A percentile compares a stretch with the other conserved stretches of the same genome.
Conservation (phyloP, 2,113 vertebrate species). For the Leucosticte australis region DNA sequence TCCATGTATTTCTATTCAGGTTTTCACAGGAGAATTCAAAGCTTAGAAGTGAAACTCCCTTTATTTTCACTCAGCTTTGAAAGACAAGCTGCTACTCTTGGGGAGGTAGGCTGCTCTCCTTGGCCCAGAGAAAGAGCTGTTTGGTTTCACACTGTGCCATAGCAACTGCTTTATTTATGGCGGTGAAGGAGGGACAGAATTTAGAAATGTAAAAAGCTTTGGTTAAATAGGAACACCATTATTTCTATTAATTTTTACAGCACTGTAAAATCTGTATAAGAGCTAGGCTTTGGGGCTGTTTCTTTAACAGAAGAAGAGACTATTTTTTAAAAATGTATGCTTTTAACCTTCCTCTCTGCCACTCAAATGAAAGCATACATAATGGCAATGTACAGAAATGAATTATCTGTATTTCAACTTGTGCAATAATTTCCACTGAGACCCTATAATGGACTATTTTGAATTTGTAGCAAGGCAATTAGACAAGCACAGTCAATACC, state of each 20-base stretch:
- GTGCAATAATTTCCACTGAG: background rate
- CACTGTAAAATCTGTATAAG: background rate
- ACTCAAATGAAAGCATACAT: background rate
- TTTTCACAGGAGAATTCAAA: background rate
- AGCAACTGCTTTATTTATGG: background rate
- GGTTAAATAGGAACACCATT: background rate
- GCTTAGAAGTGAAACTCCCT: background rate
- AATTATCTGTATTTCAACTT: background rate
- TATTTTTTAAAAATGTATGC: rapidly evolving
- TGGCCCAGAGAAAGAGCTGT: background rate
- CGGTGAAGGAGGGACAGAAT: background rate
- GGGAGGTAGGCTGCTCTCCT: background rate
- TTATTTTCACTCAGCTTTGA: background rate
- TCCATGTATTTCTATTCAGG: background rate
- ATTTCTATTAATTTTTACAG: background rate
- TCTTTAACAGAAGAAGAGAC: background rate
- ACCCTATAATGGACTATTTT: background rate
- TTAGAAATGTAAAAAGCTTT: background rate
- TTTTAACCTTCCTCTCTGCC: background rate
- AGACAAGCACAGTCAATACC: background rate
- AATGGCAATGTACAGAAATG: background rate
- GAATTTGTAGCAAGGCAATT: background rate
- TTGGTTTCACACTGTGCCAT: background rate
- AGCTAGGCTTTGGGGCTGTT: background rate
- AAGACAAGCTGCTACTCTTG: background rate